These are phyloP conservation scores for Protophormia terraenovae DNA, from an alignment of 2,888 invertebrate species.

Conservation along the genomic window DNA sequence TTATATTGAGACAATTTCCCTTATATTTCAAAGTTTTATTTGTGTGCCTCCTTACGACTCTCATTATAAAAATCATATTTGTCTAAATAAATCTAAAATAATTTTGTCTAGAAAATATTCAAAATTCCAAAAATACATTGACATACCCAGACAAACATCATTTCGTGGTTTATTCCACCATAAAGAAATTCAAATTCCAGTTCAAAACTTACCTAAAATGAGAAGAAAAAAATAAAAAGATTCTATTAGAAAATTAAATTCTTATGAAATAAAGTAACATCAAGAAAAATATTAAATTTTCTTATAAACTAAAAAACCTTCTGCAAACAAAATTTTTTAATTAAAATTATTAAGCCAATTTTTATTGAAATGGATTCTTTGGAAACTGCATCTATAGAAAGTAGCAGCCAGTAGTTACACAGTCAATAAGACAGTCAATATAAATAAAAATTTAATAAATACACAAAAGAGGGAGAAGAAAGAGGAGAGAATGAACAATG, in stretches of 20 bases:
- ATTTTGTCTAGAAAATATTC: too few species aligned
- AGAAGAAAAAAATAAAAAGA: not conserved
- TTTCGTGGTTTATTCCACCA: not conserved
- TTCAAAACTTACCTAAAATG: constrained; percentile 41
- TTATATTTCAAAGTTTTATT: too few species aligned
- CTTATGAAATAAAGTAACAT: not conserved
- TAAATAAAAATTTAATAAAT: not conserved
- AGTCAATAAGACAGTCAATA: not conserved
- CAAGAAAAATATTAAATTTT: too few species aligned
- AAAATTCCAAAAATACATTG: too few species aligned
- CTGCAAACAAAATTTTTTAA: not conserved
- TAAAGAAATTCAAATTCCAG: not conserved
- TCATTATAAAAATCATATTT: too few species aligned
- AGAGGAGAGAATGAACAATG: too few species aligned
- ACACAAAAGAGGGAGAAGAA: not conserved
- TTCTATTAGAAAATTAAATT: not conserved
- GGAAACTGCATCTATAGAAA: not conserved
- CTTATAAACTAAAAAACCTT: too few species aligned
- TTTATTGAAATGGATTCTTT: not conserved
- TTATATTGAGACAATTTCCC: too few species aligned
- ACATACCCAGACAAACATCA: constrained; percentile 25
- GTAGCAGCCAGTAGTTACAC: not conserved
- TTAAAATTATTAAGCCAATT: not conserved
- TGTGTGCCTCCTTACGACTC: too few species aligned
- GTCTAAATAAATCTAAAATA: too few species aligned